Conservation (phyloP, 1,140 invertebrate species). For the Bombus huntii region DNA sequence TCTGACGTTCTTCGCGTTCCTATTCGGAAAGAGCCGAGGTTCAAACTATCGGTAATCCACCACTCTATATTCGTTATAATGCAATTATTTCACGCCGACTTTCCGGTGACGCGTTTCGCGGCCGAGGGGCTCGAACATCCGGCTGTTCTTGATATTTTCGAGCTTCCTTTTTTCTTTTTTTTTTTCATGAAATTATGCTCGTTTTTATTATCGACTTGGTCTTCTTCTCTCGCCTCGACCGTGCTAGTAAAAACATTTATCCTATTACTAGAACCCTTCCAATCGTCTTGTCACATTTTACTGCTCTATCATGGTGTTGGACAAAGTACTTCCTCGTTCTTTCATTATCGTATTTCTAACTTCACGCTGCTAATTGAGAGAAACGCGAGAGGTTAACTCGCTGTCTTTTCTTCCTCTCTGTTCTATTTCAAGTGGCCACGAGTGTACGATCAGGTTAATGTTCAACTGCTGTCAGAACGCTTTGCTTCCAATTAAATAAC, state of each 20-base stretch:
- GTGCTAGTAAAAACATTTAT: conserved; percentile 11
- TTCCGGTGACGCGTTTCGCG: conserved; percentile 48
- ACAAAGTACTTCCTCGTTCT: not conserved
- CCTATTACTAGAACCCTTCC: too few species aligned
- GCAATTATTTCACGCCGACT: conserved; percentile 74
- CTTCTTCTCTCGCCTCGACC: not conserved
- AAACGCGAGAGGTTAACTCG: not conserved
- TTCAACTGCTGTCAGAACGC: not conserved
- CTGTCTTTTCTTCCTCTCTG: not conserved
- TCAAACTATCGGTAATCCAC: not conserved
- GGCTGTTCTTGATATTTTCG: conserved; percentile 41
- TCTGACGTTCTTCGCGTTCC: not conserved
- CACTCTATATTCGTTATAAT: conserved; percentile 58
- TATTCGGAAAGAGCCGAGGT: not conserved
- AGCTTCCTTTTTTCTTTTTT: not conserved
- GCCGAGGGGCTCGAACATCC: conserved; percentile 42
- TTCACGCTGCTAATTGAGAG: conserved; percentile 17
- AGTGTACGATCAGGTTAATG: not conserved
- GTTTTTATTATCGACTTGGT: too few species aligned
- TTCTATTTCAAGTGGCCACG: not conserved
- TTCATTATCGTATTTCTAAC: not conserved
- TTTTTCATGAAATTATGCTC: conserved; percentile 20
- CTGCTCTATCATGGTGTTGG: not conserved
- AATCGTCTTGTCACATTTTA: not conserved
- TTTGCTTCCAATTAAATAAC: conserved; percentile 7